These are phyloP conservation scores for Agapornis roseicollis DNA, from an alignment of 2,113 vertebrate genomes.

Conservation along the genomic window DNA sequence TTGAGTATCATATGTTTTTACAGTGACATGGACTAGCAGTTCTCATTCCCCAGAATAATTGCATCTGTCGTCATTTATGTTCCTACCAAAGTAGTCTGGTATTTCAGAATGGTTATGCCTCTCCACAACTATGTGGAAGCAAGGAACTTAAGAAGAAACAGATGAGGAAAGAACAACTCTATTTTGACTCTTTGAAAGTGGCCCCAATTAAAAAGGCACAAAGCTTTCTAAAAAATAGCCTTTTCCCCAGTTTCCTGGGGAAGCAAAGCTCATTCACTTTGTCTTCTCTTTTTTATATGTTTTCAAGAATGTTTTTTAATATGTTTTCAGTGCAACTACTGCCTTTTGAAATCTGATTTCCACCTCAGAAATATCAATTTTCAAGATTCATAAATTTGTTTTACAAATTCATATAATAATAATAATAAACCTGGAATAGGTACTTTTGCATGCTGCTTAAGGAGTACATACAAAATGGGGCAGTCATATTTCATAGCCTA, in stretches of 20 bases:
- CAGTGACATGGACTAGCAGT: constrained; percentile 20
- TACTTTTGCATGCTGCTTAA: not conserved
- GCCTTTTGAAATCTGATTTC: not conserved
- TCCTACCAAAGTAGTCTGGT: constrained; percentile 40
- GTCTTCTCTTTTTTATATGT: not conserved
- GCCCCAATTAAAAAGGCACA: not conserved
- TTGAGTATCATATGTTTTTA: constrained; percentile 12
- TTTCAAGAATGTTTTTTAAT: not conserved
- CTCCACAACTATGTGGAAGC: constrained; percentile 59
- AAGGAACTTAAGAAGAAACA: constrained; percentile 56
- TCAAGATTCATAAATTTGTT: not conserved
- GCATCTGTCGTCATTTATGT: constrained; percentile 45
- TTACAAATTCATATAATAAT: not conserved
- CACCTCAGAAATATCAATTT: not conserved
- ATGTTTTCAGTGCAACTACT: not conserved
- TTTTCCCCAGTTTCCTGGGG: not conserved
- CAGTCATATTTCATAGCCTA: not conserved
- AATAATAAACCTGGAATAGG: not conserved
- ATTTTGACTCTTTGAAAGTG: constrained; percentile 27
- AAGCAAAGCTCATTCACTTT: not conserved
- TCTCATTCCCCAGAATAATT: constrained; percentile 45
- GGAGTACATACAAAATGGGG: not conserved
- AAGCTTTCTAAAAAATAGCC: not conserved
- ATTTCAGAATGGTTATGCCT: constrained; percentile 52
- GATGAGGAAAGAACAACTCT: not conserved